Percentiles rank a stretch among this genome's conserved stretches.
Conservation (phyloP, 2,888 invertebrate species). For the Xylophagus ater region DNA sequence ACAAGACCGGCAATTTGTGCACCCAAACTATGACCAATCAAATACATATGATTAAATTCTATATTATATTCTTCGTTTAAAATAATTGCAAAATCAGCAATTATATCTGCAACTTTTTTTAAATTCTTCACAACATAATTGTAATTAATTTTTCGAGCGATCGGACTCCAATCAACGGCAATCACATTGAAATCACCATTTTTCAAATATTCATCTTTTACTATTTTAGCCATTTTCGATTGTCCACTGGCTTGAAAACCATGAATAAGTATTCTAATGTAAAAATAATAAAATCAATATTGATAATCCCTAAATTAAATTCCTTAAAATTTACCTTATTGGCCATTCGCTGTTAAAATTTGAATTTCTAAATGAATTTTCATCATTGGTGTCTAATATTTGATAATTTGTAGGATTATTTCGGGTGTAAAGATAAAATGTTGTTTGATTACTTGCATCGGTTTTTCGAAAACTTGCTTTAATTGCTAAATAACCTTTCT, state of each 20-base stretch:
- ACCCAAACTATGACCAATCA: conserved; percentile 38
- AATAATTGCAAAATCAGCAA: conserved; percentile 27
- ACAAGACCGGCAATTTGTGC: conserved; percentile 35
- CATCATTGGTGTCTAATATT: conserved; percentile 19
- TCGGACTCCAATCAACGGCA: conserved; percentile 31
- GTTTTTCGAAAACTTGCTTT: too few species aligned
- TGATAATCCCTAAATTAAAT: conserved; percentile 7
- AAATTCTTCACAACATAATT: conserved; percentile 27
- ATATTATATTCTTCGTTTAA: conserved; percentile 21
- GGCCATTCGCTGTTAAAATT: conserved; percentile 28
- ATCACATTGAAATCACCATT: conserved; percentile 28
- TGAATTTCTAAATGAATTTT: conserved; percentile 19
- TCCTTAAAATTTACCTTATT: conserved; percentile 22
- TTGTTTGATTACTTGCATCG: too few species aligned
- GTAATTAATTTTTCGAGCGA: conserved; percentile 29
- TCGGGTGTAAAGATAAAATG: too few species aligned
- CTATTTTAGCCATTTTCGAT: conserved; percentile 28
- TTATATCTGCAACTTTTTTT: conserved; percentile 25
- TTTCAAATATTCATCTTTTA: conserved; percentile 29
- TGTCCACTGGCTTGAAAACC: conserved; percentile 33
- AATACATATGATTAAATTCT: conserved; percentile 24
- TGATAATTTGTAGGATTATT: too few species aligned
- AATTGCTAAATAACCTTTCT: too few species aligned
- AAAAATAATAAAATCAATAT: conserved; percentile 1
- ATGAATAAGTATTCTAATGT: conserved; percentile 26